Conservation (phyloP, 2,888 invertebrate genomes). For the Andrena bicolor region DNA sequence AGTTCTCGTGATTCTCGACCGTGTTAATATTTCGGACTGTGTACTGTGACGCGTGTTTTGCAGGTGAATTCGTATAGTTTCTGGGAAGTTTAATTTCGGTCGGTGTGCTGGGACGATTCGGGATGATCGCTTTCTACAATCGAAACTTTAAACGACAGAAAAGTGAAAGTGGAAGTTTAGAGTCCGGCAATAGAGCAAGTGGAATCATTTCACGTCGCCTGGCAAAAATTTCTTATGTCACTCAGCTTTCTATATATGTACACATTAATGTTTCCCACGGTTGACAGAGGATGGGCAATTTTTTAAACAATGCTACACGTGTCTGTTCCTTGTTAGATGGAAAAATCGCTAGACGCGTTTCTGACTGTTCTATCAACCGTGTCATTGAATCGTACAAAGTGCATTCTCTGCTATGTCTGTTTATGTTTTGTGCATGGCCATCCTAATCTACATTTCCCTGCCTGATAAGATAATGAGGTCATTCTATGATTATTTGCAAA, state of each 20-base stretch:
- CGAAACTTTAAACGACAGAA: background rate
- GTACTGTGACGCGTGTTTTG: conserved; percentile 1
- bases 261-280: no score
- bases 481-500: background rate
- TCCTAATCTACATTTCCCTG: background rate
- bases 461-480: conserved; percentile 17
- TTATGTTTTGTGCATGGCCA: background rate
- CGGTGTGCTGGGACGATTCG: background rate
- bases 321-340: no score
- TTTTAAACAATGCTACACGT: no score
- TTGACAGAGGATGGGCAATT: no score
- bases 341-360: no score
- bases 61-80: background rate
- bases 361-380: background rate
- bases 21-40: background rate
- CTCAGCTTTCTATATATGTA: no score
- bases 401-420: background rate
- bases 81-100: background rate
- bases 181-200: background rate
- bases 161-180: conserved; percentile 5
- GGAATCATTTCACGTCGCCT: background rate
- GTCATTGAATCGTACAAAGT: background rate
- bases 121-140: background rate
- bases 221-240: no score
- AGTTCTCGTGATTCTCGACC: background rate